These are phyloP conservation scores for Tauraco erythrolophus DNA, from an alignment of 2,113 vertebrate genomes.

Conservation along the genomic window DNA sequence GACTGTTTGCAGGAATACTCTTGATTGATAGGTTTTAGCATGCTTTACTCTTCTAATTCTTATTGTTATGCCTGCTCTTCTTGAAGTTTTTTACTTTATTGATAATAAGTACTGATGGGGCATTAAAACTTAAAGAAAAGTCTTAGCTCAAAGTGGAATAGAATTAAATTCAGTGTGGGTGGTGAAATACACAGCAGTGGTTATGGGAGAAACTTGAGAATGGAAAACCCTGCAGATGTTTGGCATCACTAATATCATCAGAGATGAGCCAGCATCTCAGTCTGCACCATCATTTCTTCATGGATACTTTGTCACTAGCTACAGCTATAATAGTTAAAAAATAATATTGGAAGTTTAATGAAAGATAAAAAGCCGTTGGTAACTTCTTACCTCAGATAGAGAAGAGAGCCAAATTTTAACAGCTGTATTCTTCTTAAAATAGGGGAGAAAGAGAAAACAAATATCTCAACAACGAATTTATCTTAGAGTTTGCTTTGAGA, in stretches of 20 bases:
- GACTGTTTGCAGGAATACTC: background rate
- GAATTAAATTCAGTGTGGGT: background rate
- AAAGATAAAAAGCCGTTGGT: background rate
- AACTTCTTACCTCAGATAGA: background rate
- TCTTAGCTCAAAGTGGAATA: background rate
- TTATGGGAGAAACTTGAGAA: background rate
- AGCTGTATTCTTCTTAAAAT: background rate
- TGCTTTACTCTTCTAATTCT: background rate
- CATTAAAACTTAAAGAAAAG: background rate
- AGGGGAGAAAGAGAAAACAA: background rate
- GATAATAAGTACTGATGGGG: background rate
- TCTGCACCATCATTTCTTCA: background rate
- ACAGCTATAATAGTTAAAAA: background rate
- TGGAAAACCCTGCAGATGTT: background rate
- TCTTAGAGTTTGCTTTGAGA: background rate
- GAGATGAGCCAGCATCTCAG: background rate
- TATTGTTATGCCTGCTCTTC: background rate
- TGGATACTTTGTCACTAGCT: background rate
- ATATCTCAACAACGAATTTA: background rate
- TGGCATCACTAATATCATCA: background rate
- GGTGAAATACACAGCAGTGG: background rate
- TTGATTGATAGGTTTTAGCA: background rate
- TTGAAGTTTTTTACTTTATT: constrained; percentile 26
- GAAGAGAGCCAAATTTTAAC: background rate
- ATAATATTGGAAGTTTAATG: background rate